Evolutionary conservation across 2,888 invertebrate species (phyloP).

Genomic region (Eulithis prunata): DNA sequence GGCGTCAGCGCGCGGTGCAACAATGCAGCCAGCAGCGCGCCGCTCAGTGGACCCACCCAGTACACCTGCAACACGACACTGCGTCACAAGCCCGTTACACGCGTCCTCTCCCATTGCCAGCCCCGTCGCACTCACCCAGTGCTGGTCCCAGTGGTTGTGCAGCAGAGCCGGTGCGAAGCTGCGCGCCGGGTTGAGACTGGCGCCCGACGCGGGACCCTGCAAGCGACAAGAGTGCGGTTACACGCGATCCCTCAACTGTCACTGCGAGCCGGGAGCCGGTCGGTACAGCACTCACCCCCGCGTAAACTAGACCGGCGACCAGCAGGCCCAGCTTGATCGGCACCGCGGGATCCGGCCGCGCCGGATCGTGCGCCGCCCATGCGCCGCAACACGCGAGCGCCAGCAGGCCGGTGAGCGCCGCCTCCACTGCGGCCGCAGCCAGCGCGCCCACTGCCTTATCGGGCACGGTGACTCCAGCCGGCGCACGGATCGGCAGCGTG

Average conservation of each 20-base stretch:
- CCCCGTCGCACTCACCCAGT: conserved; percentile 84
- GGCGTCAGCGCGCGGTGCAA: conserved; percentile 63
- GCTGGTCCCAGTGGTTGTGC: conserved; percentile 84
- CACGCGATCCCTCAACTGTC: no score
- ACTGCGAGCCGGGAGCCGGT: background rate
- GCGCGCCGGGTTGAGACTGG: conserved; percentile 89
- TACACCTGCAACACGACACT: conserved; percentile 70
- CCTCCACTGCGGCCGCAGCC: conserved; percentile 55
- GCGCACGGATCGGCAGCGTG: conserved; percentile 32
- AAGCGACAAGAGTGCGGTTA: conserved; percentile 6
- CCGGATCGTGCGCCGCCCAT: conserved; percentile 65
- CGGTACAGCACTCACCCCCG: conserved; percentile 58
- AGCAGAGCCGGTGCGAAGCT: conserved; percentile 89
- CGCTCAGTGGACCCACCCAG: conserved; percentile 73
- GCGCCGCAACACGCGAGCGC: conserved; percentile 60
- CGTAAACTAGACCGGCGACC: conserved; percentile 68
- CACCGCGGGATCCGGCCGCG: conserved; percentile 58
- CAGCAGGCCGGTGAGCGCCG: conserved; percentile 60
- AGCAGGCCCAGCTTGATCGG: conserved; percentile 71
- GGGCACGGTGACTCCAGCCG: conserved; percentile 48
- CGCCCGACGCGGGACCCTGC: conserved; percentile 87
- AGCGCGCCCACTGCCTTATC: conserved; percentile 44
- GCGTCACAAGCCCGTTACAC: background rate
- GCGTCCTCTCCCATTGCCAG: background rate
- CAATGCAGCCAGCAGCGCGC: conserved; percentile 62